phyloP scores from a whole-genome alignment of 2,888 invertebrate genomes.

The Seira musarum region DNA sequence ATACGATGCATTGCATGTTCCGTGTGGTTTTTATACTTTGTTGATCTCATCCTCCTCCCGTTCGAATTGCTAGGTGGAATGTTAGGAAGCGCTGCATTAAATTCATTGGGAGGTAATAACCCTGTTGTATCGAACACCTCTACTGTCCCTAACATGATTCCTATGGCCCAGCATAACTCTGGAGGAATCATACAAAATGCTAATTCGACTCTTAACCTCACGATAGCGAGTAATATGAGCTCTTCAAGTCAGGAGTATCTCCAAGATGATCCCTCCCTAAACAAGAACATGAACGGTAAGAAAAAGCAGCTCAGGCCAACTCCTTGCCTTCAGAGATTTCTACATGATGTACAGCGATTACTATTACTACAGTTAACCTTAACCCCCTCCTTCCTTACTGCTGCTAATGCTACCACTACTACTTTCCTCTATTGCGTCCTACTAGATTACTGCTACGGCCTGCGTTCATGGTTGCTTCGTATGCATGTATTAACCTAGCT shows the following conservation, averaged over 20 bases:
- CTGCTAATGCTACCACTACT: no score
- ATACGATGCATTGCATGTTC: slow-evolving; percentile 1
- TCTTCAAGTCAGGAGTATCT: slow-evolving; percentile 38
- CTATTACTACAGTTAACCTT: no score
- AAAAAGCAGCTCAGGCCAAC: not conserved
- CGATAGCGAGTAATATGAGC: slow-evolving; percentile 40
- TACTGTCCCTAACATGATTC: slow-evolving; percentile 32
- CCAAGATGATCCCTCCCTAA: slow-evolving; percentile 36
- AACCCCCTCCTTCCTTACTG: no score
- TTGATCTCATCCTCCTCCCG: slow-evolving; percentile 2
- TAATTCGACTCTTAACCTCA: slow-evolving; percentile 49
- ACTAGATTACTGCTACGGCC: no score
- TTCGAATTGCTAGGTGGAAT: slow-evolving; percentile 53
- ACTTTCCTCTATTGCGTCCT: no score
- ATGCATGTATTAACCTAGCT: no score
- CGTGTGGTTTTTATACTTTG: not conserved
- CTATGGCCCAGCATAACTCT: slow-evolving; percentile 39
- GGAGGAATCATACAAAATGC: slow-evolving; percentile 42
- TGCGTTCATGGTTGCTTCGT: no score
- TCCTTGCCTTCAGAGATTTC: slow-evolving; percentile 2
- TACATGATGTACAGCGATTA: no score
- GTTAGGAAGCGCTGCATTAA: slow-evolving; percentile 51
- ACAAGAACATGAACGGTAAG: slow-evolving; percentile 52
- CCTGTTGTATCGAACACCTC: slow-evolving; percentile 30
- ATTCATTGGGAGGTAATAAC: slow-evolving; percentile 38